phyloP scores from a whole-genome alignment of 2,113 vertebrate species.

The Puntigrus tetrazona region DNA sequence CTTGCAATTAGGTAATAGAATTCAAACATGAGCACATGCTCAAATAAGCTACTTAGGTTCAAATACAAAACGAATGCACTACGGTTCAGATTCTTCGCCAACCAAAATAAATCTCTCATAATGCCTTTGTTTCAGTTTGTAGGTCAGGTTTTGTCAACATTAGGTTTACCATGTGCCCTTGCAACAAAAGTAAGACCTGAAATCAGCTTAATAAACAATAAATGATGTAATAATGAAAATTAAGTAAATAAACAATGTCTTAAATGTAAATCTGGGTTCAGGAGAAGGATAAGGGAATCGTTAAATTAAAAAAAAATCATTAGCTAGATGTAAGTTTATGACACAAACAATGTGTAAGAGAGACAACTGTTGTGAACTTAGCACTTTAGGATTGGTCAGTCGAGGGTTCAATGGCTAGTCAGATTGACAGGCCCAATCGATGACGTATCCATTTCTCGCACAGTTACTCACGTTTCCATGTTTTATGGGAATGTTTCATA shows the following conservation, averaged over 20 bases:
- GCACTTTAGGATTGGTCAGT: background rate
- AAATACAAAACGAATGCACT: conserved; percentile 20
- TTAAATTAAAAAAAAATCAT: background rate
- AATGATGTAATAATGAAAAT: background rate
- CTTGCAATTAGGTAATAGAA: background rate
- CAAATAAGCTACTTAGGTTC: conserved; percentile 6
- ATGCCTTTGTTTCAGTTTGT: background rate
- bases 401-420: background rate
- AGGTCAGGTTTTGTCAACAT: background rate
- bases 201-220: conserved; percentile 9
- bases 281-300: background rate
- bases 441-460: background rate
- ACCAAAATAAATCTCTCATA: conserved; percentile 23
- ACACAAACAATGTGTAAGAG: background rate
- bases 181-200: background rate
- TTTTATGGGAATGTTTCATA: too few relatives aligned
- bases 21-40: conserved; percentile 24
- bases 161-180: background rate
- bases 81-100: background rate
- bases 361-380: conserved; percentile 7
- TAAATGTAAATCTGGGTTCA: background rate
- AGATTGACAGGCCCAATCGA: background rate
- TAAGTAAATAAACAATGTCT: background rate
- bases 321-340: background rate
- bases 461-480: background rate